phyloP scores from a whole-genome alignment of 2,888 invertebrate species.

The Sabatieria punctata region DNA sequence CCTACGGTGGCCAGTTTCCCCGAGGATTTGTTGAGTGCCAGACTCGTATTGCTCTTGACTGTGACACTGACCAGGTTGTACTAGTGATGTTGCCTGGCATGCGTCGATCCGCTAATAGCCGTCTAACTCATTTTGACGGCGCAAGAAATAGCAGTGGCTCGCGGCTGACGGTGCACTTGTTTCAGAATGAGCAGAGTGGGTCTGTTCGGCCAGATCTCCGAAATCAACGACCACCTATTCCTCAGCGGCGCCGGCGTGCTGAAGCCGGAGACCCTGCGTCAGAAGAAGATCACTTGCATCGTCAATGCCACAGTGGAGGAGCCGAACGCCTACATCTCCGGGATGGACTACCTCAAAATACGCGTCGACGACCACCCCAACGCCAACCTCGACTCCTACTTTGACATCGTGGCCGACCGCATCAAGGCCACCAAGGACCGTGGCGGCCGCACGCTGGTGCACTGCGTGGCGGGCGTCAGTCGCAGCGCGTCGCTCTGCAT shows the following conservation, averaged over 20 bases:
- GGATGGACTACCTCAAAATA: conserved; percentile 48
- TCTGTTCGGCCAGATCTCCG: conserved; percentile 37
- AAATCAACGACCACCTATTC: conserved; percentile 54
- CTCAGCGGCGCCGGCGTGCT: conserved; percentile 62
- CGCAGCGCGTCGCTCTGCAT: conserved; percentile 65
- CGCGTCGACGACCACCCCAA: conserved; percentile 55
- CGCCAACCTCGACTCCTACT: conserved; percentile 52
- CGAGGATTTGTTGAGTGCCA: no score
- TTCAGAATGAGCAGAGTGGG: conserved; percentile 12
- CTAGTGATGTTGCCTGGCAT: no score
- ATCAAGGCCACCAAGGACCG: conserved; percentile 25
- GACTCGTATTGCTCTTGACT: no score
- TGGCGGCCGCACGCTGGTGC: conserved; percentile 54
- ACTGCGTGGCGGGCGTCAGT: conserved; percentile 77
- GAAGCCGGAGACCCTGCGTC: conserved; percentile 49
- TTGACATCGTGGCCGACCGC: conserved; percentile 43
- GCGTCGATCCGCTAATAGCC: no score
- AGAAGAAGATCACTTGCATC: conserved; percentile 51
- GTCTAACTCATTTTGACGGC: no score
- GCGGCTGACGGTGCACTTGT: not conserved
- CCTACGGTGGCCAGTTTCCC: no score
- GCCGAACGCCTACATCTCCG: conserved; percentile 40
- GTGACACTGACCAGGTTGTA: no score
- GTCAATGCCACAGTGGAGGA: conserved; percentile 67
- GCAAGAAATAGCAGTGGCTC: no score